These are phyloP conservation scores for Orthonyx spaldingii DNA, from an alignment of 2,113 vertebrate species.

Conservation along the genomic window DNA sequence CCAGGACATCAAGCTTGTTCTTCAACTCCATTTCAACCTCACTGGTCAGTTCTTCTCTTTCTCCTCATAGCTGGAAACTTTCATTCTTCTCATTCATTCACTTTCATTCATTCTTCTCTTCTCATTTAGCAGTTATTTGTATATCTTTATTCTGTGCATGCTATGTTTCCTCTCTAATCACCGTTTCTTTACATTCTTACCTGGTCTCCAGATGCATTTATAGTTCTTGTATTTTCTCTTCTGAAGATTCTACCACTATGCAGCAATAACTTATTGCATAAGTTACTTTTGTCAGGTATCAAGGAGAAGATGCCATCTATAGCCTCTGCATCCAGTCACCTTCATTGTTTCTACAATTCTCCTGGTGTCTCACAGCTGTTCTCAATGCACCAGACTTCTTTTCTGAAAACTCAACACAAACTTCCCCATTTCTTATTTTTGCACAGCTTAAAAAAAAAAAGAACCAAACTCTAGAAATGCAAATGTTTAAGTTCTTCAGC, in stretches of 20 bases:
- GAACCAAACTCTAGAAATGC: slow-evolving; percentile 53
- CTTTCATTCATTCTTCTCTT: slow-evolving; percentile 62
- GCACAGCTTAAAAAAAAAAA: slow-evolving; percentile 29
- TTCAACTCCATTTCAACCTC: slow-evolving; percentile 53
- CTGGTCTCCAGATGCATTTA: slow-evolving; percentile 58
- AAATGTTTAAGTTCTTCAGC: slow-evolving; percentile 34
- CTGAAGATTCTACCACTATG: slow-evolving; percentile 60
- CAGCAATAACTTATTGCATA: slow-evolving; percentile 57
- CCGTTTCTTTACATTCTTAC: slow-evolving; percentile 45
- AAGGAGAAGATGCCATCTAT: slow-evolving; percentile 62
- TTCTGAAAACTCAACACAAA: slow-evolving; percentile 69
- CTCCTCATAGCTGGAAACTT: slow-evolving; percentile 48
- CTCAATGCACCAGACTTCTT: slow-evolving; percentile 66
- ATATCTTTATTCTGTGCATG: slow-evolving; percentile 50
- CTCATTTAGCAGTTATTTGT: slow-evolving; percentile 54
- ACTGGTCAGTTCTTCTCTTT: slow-evolving; percentile 59
- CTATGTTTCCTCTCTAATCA: slow-evolving; percentile 53
- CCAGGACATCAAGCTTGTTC: slow-evolving; percentile 24
- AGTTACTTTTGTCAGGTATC: slow-evolving; percentile 64
- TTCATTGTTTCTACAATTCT: slow-evolving; percentile 63
- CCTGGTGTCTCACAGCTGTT: slow-evolving; percentile 65
- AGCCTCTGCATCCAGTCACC: slow-evolving; percentile 65
- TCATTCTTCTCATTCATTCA: slow-evolving; percentile 66
- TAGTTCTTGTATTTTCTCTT: slow-evolving; percentile 57
- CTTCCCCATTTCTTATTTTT: slow-evolving; percentile 69